Base-by-base conservation (phyloP, 2,888 invertebrate species). In the Maniola hyperantus region DNA sequence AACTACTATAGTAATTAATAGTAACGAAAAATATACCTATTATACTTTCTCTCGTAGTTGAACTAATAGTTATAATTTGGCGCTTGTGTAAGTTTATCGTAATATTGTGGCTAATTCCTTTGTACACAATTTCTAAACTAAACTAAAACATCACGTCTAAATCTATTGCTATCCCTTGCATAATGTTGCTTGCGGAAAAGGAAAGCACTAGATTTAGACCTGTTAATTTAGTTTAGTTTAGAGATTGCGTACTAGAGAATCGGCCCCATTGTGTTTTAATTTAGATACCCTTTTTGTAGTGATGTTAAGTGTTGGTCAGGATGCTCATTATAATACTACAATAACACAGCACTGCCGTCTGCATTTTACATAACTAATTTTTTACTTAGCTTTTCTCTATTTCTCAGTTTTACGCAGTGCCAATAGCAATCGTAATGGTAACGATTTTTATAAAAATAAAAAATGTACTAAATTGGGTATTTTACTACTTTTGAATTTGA, bases 261-360 rank as follows among this genome's bases (percentile, higher is more conserved):
- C n/a, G n/a, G n/a, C n/a, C n/a, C n/a, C n/a, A n/a, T n/a, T n/a
- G 69, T 69, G 66, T 72, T 73, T 67, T 71, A 58, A 13, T 48
- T 65, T 69, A 66, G 48, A 11, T 6, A 63, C 57, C 55, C 54
- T 58, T 63, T 69, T 68, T 65, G 67, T 66, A 68, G 67, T 68
- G 51, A 59, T 65, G 53, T 70, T 78, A 74, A 79, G 76, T 79
- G 77, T 81, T 80, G 70, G 76, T 88, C 88, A 88, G 88, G 85
- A 87, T 89, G 85, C 90, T 91, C 90, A 90, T 91, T 89, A 87
- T 89, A 87, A 82, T 76, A 73, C 66, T 76, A 73, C 66, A 74
- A 76, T 75, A 73, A 62, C 44, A 72, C 77, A 76, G 74, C 74
- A 83, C 82, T 84, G 83, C 83, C 79, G 75, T 76, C 74, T 79